These are phyloP conservation scores for Micropoecilia bifurca DNA, from an alignment of 2,797 vertebrate genomes.

Conservation along the genomic window DNA sequence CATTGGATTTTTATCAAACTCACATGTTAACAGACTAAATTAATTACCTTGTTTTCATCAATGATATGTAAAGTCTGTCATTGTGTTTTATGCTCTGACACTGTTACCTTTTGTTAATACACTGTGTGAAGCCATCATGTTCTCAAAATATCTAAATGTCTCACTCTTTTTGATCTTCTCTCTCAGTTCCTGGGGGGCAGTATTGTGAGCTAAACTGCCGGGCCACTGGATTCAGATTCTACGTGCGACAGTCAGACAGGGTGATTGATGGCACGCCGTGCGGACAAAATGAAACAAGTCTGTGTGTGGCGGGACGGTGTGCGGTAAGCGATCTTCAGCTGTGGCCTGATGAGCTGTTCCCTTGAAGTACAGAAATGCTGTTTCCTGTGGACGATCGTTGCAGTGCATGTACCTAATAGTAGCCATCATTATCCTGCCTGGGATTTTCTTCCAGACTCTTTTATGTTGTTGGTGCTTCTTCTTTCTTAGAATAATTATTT, in stretches of 20 bases:
- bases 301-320: constrained; percentile 92
- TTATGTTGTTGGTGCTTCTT: not conserved
- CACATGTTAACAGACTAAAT: not conserved
- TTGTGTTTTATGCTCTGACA: not conserved
- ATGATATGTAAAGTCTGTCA: not conserved
- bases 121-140: not conserved
- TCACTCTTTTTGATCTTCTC: constrained; percentile 15
- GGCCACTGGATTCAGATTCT: constrained; percentile 93
- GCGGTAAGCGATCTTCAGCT: constrained; percentile 83
- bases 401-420: not conserved
- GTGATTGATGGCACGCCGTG: constrained; percentile 95
- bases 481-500: not conserved
- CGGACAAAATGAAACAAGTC: constrained; percentile 82
- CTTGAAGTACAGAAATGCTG: not conserved
- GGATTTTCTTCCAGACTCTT: not conserved
- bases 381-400: not conserved
- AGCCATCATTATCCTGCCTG: not conserved
- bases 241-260: constrained; percentile 88
- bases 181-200: constrained; percentile 85
- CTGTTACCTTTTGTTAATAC: not conserved
- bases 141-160: not conserved
- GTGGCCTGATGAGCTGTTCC: not conserved
- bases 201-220: constrained; percentile 93
- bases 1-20: not conserved
- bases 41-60: not conserved